These are phyloP conservation scores for Notoglanidium macrostoma DNA, from an alignment of 2,797 vertebrate species.

Conservation along the genomic window DNA sequence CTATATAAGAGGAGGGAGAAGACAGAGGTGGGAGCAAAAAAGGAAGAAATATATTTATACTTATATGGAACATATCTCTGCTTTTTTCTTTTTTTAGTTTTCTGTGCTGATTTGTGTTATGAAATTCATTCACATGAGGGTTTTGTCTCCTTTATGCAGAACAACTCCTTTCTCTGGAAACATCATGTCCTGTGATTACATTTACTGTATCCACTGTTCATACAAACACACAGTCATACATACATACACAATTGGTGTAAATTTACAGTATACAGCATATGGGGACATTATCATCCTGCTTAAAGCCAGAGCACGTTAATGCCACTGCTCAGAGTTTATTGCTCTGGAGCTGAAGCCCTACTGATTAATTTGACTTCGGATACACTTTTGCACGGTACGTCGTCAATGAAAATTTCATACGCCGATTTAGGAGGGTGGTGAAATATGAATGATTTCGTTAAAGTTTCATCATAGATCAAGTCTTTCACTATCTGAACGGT, in stretches of 20 bases:
- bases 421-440: slow-evolving; percentile 85
- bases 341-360: slow-evolving; percentile 50
- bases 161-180: neutral
- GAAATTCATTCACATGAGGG: neutral
- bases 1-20: neutral
- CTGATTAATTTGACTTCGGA: slow-evolving; percentile 78
- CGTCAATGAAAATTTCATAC: slow-evolving; percentile 90
- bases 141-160: neutral
- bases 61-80: neutral
- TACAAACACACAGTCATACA: slow-evolving; percentile 47
- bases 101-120: neutral
- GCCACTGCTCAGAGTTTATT: slow-evolving; percentile 68
- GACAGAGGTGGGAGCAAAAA: neutral
- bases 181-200: neutral
- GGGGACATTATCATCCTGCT: neutral
- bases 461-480: slow-evolving; percentile 92
- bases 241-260: neutral
- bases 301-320: slow-evolving; percentile 46
- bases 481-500: slow-evolving; percentile 62
- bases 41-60: neutral
- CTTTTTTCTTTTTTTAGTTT: neutral
- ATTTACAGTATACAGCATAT: no score
- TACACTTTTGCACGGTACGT: slow-evolving; percentile 79
- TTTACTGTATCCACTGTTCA: slow-evolving; percentile 9
- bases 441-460: slow-evolving; percentile 95